Base-by-base conservation (phyloP, 2,113 vertebrate genomes). In the Catagonus wagneri region DNA sequence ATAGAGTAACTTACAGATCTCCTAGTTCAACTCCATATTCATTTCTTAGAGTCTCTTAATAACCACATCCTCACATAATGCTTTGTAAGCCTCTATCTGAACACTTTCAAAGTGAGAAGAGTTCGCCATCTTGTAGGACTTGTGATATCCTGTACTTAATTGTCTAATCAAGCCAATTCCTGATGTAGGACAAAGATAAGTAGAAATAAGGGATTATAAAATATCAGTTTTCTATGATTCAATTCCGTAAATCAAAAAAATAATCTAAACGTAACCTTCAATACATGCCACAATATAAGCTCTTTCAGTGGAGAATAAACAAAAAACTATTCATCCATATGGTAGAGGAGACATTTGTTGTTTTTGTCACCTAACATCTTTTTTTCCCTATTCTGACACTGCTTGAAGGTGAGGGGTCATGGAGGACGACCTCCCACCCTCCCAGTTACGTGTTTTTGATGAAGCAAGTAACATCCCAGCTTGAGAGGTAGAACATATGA, bases 221-320 rank as follows among this genome's bases (percentile, higher is more conserved):
- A 63, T 17, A 52, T 69, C 58, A 10, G 8, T 87, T 96, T 92
- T 90, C 84, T 79, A 80, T 8, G 63, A 79, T 75, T 75, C 54
- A 83, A 68, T 90, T 61, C n/a, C 92, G 2, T 85, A 96, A 72
- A 74, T 83, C 36, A 93, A 94, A 89, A 93, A 94, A 89, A 72
- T 72, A 93, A 83, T 52, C 54, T 71, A 89, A 95, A 93, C n/a
- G 87, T 90, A 87, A 56, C n/a, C 29, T 52, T 87, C 72, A 65
- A 9, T 76, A 79, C 14, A 27, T 89, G 66, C 63, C 29, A 93
- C 23, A 92, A 84, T 58, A 58, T 23, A 92, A 83, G 54, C 5
- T 71, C 39, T 79, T 90, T 65, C 8, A 69, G 3, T 75, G 68
- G 54, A 81, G 20, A 95, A 60, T 61, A 87, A 90, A 92, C 63